Evolutionary conservation across 1,140 invertebrate genomes (phyloP), one percentile per base, ranked within the genome.

Genomic region (Rhyacophila brunnea): DNA sequence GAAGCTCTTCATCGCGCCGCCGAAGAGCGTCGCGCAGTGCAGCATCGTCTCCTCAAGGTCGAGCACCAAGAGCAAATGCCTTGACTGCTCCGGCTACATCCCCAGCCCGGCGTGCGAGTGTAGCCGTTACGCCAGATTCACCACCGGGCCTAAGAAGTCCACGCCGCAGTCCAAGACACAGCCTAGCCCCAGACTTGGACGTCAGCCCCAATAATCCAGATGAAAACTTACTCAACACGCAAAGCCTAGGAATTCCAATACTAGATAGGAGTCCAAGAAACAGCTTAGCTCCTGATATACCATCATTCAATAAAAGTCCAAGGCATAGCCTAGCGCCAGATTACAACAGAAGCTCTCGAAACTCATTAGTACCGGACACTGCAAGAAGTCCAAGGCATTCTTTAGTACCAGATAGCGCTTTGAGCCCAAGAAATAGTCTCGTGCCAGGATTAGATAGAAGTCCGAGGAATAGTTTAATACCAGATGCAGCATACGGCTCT

Each of bases 1-100:
- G 86, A 64, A 83, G 79, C 66, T 81, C 85, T 52, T 87, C 85
- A 23, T 87, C 85, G n/a, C 74, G 85, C 44, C 80, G 85, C 45
- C 78, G 83, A 9, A 74, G 85, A 40, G 80, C 85, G 38, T 86
- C 85, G 15, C 76, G 85, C 36, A 85, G 81, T 66, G 81, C 85
- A 5, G 82, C 83, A 1, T 85, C 83, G 1, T 84, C 84, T 1
- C 83, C 83, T 1, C 83, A 85, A 62, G 77, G 76, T 1, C 69
- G 75, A 38, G 52, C 73, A n/a, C 74, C 64, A 65, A 72, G 54
- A 59, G 78, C 74, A 57, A 64, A 80, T 18, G 78, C 77, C 6
- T 67, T 66, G 76, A 57, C 63, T 19, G 80, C 55, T 74, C 81
- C 42, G 80, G 78, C 66, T 71, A 79, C 47, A n/a, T 79, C 67